Evolutionary conservation across 2,888 invertebrate genomes (phyloP).

Genomic region (Pteria penguin): DNA sequence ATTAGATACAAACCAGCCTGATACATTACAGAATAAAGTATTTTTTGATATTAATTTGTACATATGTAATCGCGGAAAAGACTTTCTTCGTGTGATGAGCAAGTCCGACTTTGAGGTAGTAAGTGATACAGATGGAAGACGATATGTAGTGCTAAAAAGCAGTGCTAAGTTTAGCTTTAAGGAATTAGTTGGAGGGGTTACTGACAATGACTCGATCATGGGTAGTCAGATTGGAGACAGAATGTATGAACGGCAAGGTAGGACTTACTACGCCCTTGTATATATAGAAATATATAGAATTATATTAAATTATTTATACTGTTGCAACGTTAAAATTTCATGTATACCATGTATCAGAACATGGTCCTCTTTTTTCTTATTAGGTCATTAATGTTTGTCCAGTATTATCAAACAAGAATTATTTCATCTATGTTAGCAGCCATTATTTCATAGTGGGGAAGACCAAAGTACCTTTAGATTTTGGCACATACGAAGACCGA

Average conservation of each 20-base stretch:
- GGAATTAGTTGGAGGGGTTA: conserved; percentile 60
- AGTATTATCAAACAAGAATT: too few species aligned
- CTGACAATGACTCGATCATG: conserved; percentile 45
- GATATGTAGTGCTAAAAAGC: conserved; percentile 70
- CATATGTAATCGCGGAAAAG: conserved; percentile 73
- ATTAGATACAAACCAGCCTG: conserved; percentile 68
- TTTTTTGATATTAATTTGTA: conserved; percentile 74
- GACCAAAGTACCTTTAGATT: too few species aligned
- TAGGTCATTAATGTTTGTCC: too few species aligned
- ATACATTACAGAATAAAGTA: conserved; percentile 72
- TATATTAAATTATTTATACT: too few species aligned
- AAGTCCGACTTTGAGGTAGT: conserved; percentile 72
- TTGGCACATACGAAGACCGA: too few species aligned
- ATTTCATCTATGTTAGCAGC: too few species aligned
- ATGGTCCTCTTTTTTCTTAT: too few species aligned
- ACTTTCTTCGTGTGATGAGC: conserved; percentile 69
- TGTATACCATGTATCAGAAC: too few species aligned
- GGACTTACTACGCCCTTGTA: too few species aligned
- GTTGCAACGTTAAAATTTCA: too few species aligned
- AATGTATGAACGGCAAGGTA: conserved; percentile 73
- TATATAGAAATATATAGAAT: too few species aligned
- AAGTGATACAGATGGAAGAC: conserved; percentile 63
- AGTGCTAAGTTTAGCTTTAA: conserved; percentile 67
- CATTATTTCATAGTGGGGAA: too few species aligned
- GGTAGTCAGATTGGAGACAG: conserved; percentile 66